Conservation (phyloP, 2,797 vertebrate species). For the Sebastes reedi region DNA sequence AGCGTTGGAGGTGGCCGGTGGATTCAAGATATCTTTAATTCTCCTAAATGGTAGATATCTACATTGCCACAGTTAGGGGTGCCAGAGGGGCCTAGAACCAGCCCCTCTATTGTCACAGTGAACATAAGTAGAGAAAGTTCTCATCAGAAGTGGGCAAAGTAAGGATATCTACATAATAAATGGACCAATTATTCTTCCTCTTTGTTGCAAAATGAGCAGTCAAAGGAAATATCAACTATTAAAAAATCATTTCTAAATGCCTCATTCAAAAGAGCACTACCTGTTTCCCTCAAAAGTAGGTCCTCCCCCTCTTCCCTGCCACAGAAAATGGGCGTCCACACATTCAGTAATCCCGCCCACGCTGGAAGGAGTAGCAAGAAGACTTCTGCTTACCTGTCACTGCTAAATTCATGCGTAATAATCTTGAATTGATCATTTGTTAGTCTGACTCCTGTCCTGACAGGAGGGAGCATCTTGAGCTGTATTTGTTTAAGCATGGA, state of each 20-base stretch:
- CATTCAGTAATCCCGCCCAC: slow-evolving; percentile 33
- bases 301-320: neutral
- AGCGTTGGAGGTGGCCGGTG: no score
- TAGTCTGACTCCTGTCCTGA: slow-evolving; percentile 5
- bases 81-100: no score
- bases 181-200: neutral
- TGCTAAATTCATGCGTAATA: slow-evolving; percentile 10
- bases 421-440: neutral
- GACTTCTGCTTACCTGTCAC: slow-evolving; percentile 42
- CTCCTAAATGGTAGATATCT: no score
- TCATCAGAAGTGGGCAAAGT: neutral
- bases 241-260: neutral
- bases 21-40: no score
- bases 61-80: no score
- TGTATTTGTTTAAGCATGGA: slow-evolving; percentile 71
- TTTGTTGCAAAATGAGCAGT: neutral
- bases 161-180: neutral
- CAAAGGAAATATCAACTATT: neutral
- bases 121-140: neutral
- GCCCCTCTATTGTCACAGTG: no score
- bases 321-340: slow-evolving; percentile 27
- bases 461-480: slow-evolving; percentile 19
- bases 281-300: neutral
- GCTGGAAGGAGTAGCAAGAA: neutral
- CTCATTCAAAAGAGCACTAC: neutral